Evolutionary conservation across 1,140 invertebrate genomes (phyloP).

Genomic region (Caenorhabditis brenneri): DNA sequence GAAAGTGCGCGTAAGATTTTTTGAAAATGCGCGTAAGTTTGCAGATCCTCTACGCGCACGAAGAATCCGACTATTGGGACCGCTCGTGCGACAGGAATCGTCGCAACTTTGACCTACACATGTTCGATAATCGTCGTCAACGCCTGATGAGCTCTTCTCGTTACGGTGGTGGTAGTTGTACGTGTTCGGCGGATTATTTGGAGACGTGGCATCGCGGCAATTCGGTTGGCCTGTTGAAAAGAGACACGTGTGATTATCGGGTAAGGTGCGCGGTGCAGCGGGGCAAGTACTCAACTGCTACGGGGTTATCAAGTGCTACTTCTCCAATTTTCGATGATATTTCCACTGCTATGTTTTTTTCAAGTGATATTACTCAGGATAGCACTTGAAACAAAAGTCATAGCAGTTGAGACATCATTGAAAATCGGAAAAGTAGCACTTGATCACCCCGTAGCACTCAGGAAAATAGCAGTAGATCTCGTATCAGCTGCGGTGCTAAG

Average conservation of each 20-base stretch:
- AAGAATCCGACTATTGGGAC: background rate
- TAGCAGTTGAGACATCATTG: too few species aligned
- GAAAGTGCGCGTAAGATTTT: background rate
- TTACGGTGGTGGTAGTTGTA: background rate
- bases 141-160: background rate
- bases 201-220: background rate
- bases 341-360: too few species aligned
- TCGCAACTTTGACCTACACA: background rate
- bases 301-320: too few species aligned
- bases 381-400: too few species aligned
- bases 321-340: too few species aligned
- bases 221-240: background rate
- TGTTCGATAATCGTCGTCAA: background rate
- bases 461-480: too few species aligned
- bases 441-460: too few species aligned
- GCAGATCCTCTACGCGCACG: background rate
- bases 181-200: background rate
- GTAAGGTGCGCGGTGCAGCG: background rate
- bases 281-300: too few species aligned
- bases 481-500: too few species aligned
- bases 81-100: background rate
- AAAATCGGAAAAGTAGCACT: too few species aligned
- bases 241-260: background rate
- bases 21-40: background rate
- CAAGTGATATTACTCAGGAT: too few species aligned